phyloP scores from a whole-genome alignment of 2,113 vertebrate species.

The Chascanopsetta lugubris region DNA sequence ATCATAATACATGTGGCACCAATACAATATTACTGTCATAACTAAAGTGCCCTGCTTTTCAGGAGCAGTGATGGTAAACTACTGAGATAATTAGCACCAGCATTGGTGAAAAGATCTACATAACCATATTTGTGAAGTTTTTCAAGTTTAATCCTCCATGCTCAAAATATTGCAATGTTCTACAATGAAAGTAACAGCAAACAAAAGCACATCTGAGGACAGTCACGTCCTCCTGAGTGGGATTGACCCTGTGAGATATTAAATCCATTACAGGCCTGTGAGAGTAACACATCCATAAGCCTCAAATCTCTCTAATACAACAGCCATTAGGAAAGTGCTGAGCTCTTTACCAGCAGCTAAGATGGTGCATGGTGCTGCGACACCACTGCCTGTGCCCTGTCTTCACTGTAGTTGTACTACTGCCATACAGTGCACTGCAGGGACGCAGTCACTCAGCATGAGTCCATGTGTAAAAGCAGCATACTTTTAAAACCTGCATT shows the following conservation, averaged over 20 bases:
- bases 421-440: background rate
- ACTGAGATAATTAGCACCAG: too few species aligned
- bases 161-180: background rate
- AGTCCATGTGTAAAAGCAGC: background rate
- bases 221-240: constrained; percentile 21
- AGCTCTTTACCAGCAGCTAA: constrained; percentile 72
- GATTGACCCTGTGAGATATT: constrained; percentile 62
- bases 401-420: too few species aligned
- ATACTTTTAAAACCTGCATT: background rate
- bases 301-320: constrained; percentile 78
- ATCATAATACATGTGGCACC: too few species aligned
- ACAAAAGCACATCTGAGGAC: constrained; percentile 6
- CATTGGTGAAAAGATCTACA: too few species aligned
- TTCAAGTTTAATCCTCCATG: too few species aligned
- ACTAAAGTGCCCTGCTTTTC: too few species aligned
- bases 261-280: constrained; percentile 67
- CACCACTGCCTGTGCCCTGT: constrained; percentile 32
- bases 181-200: background rate
- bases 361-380: constrained; percentile 48
- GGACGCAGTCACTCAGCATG: background rate
- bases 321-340: constrained; percentile 80
- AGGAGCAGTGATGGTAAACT: too few species aligned
- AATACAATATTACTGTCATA: too few species aligned
- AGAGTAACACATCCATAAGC: constrained; percentile 72
- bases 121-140: background rate